Evolutionary conservation across 2,888 invertebrate species (phyloP).

Genomic region (Drosophila mulleri): DNA sequence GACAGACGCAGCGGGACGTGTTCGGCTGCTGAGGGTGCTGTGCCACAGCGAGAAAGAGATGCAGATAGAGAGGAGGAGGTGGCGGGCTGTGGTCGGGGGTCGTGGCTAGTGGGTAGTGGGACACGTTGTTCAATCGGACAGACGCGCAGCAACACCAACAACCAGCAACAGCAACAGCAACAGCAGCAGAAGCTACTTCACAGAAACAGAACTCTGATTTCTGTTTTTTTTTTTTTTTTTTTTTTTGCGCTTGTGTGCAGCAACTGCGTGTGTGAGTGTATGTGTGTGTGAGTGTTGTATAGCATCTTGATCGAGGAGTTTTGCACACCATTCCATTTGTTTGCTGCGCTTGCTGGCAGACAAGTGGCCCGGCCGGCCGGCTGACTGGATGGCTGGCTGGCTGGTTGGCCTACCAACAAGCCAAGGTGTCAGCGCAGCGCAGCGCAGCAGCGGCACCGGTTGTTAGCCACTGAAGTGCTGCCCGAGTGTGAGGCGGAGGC

Average conservation of each 20-base stretch:
- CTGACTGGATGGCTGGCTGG: conserved; percentile 14
- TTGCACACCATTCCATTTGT: conserved; percentile 58
- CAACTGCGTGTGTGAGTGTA: conserved; percentile 13
- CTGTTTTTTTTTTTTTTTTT: conserved; percentile 54
- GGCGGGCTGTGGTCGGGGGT: neutral
- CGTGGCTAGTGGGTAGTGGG: neutral
- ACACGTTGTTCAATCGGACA: conserved; percentile 25
- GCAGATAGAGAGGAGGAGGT: neutral
- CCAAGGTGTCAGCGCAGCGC: conserved; percentile 42
- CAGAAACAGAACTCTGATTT: conserved; percentile 65
- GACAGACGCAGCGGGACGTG: conserved; percentile 38
- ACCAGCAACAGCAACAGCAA: conserved; percentile 14
- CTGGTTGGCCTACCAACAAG: conserved; percentile 22
- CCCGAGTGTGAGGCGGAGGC: neutral
- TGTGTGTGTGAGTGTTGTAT: conserved; percentile 4
- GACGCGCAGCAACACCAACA: conserved; percentile 32
- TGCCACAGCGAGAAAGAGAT: neutral
- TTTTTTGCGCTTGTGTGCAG: conserved; percentile 62
- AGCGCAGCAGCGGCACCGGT: conserved; percentile 37
- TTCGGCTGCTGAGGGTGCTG: conserved; percentile 7
- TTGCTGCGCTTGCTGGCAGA: conserved; percentile 40
- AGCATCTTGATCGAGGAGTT: conserved; percentile 55
- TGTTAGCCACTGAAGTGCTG: conserved; percentile 23
- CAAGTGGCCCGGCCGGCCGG: conserved; percentile 56
- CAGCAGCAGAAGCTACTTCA: conserved; percentile 74